A percentile compares a stretch with the other conserved stretches of the same genome.
phyloP scores from a whole-genome alignment of 2,888 invertebrate genomes.

The Plusia festucae region DNA sequence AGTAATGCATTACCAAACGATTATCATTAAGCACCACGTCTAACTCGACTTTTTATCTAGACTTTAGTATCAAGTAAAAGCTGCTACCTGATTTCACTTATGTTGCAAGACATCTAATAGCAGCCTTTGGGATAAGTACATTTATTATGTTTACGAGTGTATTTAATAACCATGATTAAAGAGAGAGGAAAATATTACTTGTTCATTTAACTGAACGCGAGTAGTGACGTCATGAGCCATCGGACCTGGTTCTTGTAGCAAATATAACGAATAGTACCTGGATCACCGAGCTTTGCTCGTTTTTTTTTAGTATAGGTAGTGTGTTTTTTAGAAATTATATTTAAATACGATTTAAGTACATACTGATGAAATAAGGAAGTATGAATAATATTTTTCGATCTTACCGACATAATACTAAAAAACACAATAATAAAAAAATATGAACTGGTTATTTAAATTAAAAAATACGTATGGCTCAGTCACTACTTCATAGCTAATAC shows the following conservation, averaged over 20 bases:
- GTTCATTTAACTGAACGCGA: not conserved
- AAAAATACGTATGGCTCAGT: no score
- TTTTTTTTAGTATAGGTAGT: no score
- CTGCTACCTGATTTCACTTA: constrained; percentile 2
- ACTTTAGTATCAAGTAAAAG: not conserved
- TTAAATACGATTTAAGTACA: no score
- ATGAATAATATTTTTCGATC: no score
- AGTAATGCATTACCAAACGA: not conserved
- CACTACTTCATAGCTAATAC: no score
- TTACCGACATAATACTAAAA: no score
- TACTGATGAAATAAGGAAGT: no score
- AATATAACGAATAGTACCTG: no score
- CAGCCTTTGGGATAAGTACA: not conserved
- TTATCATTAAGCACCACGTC: not conserved
- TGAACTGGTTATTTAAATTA: no score
- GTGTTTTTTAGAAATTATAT: no score
- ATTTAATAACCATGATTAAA: not conserved
- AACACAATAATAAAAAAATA: no score
- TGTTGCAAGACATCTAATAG: not conserved
- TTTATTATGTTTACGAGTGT: not conserved
- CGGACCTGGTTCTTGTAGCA: not conserved
- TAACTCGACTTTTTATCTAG: not conserved
- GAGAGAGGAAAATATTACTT: not conserved
- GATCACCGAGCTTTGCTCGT: no score
- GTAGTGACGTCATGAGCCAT: not conserved